Evolutionary conservation across 1,140 invertebrate species (phyloP), one percentile per base, ranked within the genome.

Genomic region (Paralvinella palmiformis): DNA sequence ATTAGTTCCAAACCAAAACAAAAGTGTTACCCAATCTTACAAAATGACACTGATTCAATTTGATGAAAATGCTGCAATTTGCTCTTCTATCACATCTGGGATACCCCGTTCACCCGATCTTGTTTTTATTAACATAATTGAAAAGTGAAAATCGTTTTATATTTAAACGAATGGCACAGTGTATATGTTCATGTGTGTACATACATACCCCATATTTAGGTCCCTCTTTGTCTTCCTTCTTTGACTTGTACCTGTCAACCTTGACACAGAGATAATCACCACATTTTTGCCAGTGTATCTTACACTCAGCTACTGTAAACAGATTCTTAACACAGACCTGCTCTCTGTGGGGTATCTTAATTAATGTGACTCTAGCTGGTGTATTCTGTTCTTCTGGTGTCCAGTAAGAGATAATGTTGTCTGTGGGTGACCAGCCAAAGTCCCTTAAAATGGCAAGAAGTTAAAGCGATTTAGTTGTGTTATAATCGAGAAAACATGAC

Each of bases 281-380:
- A 62, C 88, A 92, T 79, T 97, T 98, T 81, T 99, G 96, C 97
- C 97, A 99, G 78, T 95, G 94, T 75, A 99, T 94, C 74, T 96
- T 96, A 81, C 95, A 98, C 71, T 98, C 94, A 10, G 94, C 77
- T 0, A 99, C 96, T 71, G 92, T 97, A 84, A 99, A 99, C 32
- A 99, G 83, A 80, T 98, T 98, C 74, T 97, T 96, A 56, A 93
- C 91, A 72, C 96, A 87, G n/a, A 90, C 87, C 84, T 98, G 95
- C 66, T 86, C 88, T 45, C 92, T 88, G 57, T 85, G 86, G 52
- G 83, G 85, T 78, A 94, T 80, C 59, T 81, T 79, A 55, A 83
- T 73, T 3, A 85, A 70, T 15, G 77, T 79, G 4, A 85, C 83
- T 65, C 84, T 75, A 20, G 84, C 84, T 41, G 84, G 84, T 1